Conservation (phyloP, 1,140 invertebrate species). For the Pseudoatta argentina region DNA sequence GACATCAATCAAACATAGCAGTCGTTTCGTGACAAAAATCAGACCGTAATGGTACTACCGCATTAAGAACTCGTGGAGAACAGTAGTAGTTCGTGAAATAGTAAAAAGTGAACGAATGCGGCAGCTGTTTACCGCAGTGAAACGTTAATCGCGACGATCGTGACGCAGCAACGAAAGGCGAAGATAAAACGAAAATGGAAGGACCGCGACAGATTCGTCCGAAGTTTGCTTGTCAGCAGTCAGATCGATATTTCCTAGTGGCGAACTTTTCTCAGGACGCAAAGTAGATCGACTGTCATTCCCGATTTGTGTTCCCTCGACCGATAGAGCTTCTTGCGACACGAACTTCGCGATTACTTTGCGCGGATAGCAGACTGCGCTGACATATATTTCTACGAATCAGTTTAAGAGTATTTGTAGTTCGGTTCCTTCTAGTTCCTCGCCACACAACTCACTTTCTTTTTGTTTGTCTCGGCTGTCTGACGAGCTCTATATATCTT, state of each 20-base stretch:
- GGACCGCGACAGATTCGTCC: conserved; percentile 45
- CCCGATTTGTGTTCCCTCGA: conserved; percentile 55
- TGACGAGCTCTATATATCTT: background rate
- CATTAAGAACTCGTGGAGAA: conserved; percentile 52
- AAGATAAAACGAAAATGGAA: conserved; percentile 56
- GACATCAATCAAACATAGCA: conserved; percentile 24
- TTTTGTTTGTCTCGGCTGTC: conserved; percentile 2
- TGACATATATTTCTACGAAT: conserved; percentile 57
- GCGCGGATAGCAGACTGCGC: conserved; percentile 51
- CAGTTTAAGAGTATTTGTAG: conserved; percentile 55
- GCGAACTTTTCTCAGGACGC: conserved; percentile 49
- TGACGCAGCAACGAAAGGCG: conserved; percentile 49
- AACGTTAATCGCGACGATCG: conserved; percentile 60
- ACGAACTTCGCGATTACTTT: conserved; percentile 62
- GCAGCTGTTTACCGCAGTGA: conserved; percentile 63
- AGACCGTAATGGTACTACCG: conserved; percentile 42
- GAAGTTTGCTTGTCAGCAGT: conserved; percentile 63
- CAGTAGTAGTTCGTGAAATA: conserved; percentile 51
- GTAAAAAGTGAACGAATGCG: conserved; percentile 58
- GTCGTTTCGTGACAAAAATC: conserved; percentile 54
- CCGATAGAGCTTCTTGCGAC: conserved; percentile 63
- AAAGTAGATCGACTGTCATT: conserved; percentile 59
- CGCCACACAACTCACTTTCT: conserved; percentile 37
- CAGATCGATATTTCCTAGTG: conserved; percentile 55
- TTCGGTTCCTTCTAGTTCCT: background rate